phyloP scores from a whole-genome alignment of 2,888 invertebrate species.

The Synergus gifuensis region DNA sequence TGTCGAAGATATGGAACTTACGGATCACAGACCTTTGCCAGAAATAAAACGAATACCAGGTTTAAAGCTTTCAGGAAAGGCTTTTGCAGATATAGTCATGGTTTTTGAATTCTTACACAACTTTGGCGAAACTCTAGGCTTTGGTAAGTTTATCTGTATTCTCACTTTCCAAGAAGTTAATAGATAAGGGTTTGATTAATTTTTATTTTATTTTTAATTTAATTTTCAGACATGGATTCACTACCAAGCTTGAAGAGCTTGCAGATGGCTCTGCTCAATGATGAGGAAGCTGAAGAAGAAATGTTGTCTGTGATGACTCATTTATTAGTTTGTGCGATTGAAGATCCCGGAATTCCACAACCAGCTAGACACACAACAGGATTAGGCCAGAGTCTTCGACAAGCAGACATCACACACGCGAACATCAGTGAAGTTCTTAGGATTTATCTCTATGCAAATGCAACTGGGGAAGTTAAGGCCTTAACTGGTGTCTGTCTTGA shows the following conservation, averaged over 20 bases:
- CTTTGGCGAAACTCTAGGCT: conserved; percentile 96
- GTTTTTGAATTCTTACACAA: conserved; percentile 98
- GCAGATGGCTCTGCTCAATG: conserved; percentile 90
- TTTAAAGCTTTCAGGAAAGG: conserved; percentile 89
- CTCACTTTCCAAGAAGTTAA: no score
- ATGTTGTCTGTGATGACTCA: conserved; percentile 93
- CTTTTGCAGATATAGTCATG: conserved; percentile 95
- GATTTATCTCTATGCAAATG: conserved; percentile 94
- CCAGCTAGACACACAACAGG: conserved; percentile 93
- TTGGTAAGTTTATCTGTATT: conserved; percentile 82
- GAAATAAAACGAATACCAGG: conserved; percentile 88
- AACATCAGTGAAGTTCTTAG: conserved; percentile 95
- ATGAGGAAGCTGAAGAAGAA: conserved; percentile 91
- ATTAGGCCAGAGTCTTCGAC: conserved; percentile 92
- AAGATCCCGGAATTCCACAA: conserved; percentile 95
- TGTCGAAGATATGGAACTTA: conserved; percentile 93
- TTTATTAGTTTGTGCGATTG: conserved; percentile 93
- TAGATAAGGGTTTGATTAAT: conserved; percentile 18
- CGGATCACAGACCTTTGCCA: conserved; percentile 86
- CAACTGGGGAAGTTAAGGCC: conserved; percentile 91
- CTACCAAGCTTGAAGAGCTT: conserved; percentile 92
- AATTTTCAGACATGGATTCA: conserved; percentile 86
- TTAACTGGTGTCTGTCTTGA: conserved; percentile 90
- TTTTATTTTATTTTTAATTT: conserved; percentile 13
- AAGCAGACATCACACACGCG: conserved; percentile 93